Percentiles rank a stretch among this genome's conserved stretches.
phyloP scores from a whole-genome alignment of 2,113 vertebrate genomes.

The Lampris megalopsis region DNA sequence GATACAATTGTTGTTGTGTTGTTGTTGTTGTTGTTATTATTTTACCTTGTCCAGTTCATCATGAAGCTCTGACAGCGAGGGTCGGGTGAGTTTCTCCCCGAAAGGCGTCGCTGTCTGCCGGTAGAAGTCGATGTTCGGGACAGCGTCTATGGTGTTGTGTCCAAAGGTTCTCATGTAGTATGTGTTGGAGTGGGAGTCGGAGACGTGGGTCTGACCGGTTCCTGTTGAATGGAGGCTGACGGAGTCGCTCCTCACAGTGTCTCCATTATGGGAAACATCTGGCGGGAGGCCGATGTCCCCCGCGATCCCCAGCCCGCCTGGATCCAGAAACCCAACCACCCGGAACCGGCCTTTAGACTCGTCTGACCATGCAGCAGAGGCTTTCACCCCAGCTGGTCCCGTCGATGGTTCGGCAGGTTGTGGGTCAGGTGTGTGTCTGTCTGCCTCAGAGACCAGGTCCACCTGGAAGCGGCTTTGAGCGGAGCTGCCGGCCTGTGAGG shows the following conservation, averaged over 20 bases:
- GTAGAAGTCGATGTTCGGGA: constrained; percentile 97
- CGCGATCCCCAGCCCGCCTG: constrained; percentile 80
- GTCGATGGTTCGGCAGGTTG: not conserved
- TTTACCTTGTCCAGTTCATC: constrained; percentile 94
- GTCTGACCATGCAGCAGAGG: constrained; percentile 67
- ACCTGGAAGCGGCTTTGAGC: constrained; percentile 93
- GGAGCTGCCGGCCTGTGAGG: constrained; percentile 77
- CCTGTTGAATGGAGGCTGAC: constrained; percentile 91
- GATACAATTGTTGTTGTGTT: no score
- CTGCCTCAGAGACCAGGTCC: constrained; percentile 87
- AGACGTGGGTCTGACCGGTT: constrained; percentile 90
- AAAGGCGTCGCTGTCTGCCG: constrained; percentile 89
- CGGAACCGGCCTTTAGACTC: constrained; percentile 90
- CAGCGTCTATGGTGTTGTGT: constrained; percentile 97
- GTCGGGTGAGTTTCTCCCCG: constrained; percentile 91
- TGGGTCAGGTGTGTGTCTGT: no score
- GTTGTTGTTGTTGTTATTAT: no score
- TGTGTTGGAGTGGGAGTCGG: constrained; percentile 95
- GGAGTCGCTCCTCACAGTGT: constrained; percentile 88
- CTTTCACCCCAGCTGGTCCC: constrained; percentile 15
- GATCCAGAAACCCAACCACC: constrained; percentile 90
- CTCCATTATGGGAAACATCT: constrained; percentile 88
- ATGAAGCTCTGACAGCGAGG: constrained; percentile 93
- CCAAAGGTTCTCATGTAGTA: constrained; percentile 98
- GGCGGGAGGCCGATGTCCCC: constrained; percentile 76